Percentiles rank a stretch among this genome's conserved stretches.
Evolutionary conservation across 2,797 vertebrate species (phyloP).

Genomic region (Sarcophilus harrisii): DNA sequence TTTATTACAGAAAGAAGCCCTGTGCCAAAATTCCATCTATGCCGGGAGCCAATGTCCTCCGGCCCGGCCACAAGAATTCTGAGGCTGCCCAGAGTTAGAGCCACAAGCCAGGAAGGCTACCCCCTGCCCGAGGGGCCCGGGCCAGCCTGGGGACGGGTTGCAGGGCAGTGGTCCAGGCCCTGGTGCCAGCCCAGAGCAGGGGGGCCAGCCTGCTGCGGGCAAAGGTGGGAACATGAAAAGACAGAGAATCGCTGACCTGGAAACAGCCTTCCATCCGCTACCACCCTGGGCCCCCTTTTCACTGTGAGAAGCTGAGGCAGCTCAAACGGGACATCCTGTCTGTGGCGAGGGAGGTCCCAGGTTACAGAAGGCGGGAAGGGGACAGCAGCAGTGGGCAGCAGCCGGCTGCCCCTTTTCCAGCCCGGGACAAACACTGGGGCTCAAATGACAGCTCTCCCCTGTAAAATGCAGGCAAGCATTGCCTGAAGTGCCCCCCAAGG

Average conservation of each 20-base stretch:
- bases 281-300: neutral
- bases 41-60: neutral
- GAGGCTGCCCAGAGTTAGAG: neutral
- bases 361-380: neutral
- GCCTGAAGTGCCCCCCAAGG: neutral
- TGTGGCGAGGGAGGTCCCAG: neutral
- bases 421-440: neutral
- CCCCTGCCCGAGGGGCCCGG: neutral
- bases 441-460: neutral
- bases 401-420: neutral
- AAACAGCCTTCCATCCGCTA: neutral
- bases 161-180: no score
- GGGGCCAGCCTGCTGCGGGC: neutral
- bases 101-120: neutral
- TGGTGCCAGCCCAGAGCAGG: neutral
- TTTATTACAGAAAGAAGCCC: neutral
- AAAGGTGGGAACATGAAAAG: neutral
- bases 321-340: neutral
- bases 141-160: neutral
- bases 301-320: slow-evolving; percentile 9
- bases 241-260: neutral
- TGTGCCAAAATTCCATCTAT: neutral
- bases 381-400: neutral
- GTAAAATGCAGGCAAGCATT: neutral
- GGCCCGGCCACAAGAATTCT: neutral